A percentile compares a stretch with the other conserved stretches of the same genome.
Evolutionary conservation across 2,113 vertebrate genomes (phyloP).

Genomic region (Oreochromis spilurus): DNA sequence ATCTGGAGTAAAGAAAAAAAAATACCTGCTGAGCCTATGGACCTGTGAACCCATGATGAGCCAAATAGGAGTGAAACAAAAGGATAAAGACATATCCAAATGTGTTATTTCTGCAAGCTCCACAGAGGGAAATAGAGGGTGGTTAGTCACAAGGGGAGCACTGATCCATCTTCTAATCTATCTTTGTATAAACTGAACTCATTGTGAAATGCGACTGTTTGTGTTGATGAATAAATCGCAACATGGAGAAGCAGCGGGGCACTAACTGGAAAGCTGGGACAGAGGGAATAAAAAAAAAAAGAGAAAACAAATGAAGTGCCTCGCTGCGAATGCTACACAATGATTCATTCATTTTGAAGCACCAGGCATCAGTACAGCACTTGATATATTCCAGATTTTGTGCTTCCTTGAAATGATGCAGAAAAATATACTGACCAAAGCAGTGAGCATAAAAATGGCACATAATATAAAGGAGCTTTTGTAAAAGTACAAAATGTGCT

Average conservation of each 20-base stretch:
- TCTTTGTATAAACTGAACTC: background rate
- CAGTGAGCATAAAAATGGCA: background rate
- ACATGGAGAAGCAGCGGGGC: background rate
- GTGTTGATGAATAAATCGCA: background rate
- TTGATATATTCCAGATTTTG: background rate
- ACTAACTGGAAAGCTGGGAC: background rate
- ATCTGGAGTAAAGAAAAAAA: background rate
- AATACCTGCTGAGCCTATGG: background rate
- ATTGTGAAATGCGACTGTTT: background rate
- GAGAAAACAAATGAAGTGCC: background rate
- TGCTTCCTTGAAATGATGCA: background rate
- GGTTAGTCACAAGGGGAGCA: background rate
- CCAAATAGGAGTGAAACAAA: background rate
- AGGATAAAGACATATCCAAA: background rate
- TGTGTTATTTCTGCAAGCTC: background rate
- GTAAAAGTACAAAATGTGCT: background rate
- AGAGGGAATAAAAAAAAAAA: background rate
- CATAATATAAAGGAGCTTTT: background rate
- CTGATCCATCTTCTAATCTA: background rate
- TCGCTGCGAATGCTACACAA: background rate
- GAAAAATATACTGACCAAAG: background rate
- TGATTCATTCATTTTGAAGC: slow-evolving; percentile 12
- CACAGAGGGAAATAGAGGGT: background rate
- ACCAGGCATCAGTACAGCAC: background rate
- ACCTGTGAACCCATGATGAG: background rate